Conservation (phyloP, 1,140 invertebrate genomes). For the Drosophila nannoptera region DNA sequence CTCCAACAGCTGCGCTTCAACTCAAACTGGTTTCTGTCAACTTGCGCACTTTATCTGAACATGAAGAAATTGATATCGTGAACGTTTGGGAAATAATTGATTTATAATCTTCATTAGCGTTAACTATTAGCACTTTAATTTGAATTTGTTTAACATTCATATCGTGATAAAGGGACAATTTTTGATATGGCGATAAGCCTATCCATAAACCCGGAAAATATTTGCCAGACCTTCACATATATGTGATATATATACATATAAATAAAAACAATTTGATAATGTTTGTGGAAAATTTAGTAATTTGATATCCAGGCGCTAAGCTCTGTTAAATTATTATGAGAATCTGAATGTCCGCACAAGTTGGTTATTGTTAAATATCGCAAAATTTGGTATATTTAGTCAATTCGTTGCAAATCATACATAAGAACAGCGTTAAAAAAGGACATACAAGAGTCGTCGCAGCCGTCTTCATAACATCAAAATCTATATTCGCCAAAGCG, state of each 20-base stretch:
- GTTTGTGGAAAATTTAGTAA: too few relatives aligned
- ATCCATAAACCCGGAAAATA: not conserved
- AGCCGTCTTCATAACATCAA: not conserved
- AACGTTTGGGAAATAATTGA: not conserved
- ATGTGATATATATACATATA: too few relatives aligned
- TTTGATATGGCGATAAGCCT: not conserved
- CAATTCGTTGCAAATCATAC: too few relatives aligned
- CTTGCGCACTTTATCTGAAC: conserved; percentile 9
- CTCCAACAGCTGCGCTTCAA: not conserved
- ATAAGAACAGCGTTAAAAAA: not conserved
- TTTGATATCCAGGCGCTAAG: too few relatives aligned
- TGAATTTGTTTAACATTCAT: not conserved
- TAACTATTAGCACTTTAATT: not conserved
- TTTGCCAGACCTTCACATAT: too few relatives aligned
- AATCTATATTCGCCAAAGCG: conserved; percentile 30
- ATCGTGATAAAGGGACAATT: not conserved
- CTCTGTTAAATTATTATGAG: too few relatives aligned
- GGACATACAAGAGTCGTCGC: not conserved
- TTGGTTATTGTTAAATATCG: too few relatives aligned
- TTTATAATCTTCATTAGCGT: not conserved
- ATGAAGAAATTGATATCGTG: conserved; percentile 1
- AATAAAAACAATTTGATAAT: too few relatives aligned
- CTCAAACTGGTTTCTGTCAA: conserved; percentile 3
- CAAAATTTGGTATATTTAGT: too few relatives aligned
- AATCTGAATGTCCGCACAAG: too few relatives aligned